Evolutionary conservation across 2,113 vertebrate species (phyloP).

Genomic region (Australoheros scitulus): DNA sequence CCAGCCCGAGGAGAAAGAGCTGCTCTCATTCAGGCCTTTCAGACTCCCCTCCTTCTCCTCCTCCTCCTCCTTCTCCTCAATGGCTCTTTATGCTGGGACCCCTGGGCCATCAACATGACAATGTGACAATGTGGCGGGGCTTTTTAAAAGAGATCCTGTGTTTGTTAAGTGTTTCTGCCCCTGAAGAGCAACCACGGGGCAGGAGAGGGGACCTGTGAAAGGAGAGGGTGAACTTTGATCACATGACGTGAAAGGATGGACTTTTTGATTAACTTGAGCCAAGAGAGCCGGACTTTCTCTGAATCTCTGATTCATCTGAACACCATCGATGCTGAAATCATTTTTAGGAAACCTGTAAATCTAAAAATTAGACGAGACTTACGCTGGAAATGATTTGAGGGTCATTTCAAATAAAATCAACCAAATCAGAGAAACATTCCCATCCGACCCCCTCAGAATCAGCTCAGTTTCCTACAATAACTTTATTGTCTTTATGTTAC

Average conservation of each 20-base stretch:
- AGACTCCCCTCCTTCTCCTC: constrained; percentile 48
- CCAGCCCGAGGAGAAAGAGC: constrained; percentile 55
- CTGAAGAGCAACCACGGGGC: constrained; percentile 63
- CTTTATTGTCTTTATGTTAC: no score
- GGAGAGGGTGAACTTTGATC: constrained; percentile 71
- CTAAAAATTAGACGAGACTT: neutral
- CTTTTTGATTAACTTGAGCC: constrained; percentile 69
- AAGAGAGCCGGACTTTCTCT: neutral
- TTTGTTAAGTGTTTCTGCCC: constrained; percentile 78
- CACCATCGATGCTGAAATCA: neutral
- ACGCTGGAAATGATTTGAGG: neutral
- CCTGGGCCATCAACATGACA: constrained; percentile 81
- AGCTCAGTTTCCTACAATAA: no score
- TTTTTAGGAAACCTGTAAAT: neutral
- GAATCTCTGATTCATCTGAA: neutral
- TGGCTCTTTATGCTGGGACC: constrained; percentile 70
- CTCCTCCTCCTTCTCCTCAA: constrained; percentile 60
- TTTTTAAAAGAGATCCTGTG: constrained; percentile 79
- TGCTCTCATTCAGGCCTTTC: constrained; percentile 58
- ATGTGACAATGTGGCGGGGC: constrained; percentile 75
- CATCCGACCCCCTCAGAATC: no score
- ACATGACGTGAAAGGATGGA: constrained; percentile 54
- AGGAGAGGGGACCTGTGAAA: constrained; percentile 60
- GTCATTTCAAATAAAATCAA: neutral
- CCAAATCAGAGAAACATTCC: neutral